phyloP scores from a whole-genome alignment of 2,113 vertebrate genomes.

The Alaudala cheleensis region DNA sequence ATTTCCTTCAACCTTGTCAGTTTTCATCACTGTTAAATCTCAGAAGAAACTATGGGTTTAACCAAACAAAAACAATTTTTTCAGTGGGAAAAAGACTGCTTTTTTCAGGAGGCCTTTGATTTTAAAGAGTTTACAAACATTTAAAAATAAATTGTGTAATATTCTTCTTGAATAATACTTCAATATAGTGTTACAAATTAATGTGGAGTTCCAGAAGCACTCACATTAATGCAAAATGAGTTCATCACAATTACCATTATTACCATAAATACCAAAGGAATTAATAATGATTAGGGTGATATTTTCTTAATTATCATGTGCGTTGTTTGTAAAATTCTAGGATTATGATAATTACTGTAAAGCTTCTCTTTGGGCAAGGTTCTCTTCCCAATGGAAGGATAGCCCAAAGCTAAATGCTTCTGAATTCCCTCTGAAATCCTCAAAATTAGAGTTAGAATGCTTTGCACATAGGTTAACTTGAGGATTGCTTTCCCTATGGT shows the following conservation, averaged over 20 bases:
- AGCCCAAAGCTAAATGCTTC: background rate
- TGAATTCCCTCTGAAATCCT: background rate
- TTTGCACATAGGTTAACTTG: background rate
- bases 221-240: constrained; percentile 15
- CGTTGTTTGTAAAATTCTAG: constrained; percentile 34
- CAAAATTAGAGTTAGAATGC: background rate
- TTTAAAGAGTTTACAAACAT: background rate
- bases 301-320: constrained; percentile 35
- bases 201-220: background rate
- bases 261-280: constrained; percentile 55
- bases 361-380: background rate
- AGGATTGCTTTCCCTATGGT: background rate
- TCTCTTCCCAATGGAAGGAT: background rate
- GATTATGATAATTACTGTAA: background rate
- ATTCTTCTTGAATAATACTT: background rate
- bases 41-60: background rate
- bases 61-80: background rate
- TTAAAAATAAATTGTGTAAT: background rate
- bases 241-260: constrained; percentile 51
- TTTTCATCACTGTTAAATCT: constrained; percentile 44
- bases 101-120: background rate
- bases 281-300: constrained; percentile 27
- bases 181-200: background rate
- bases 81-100: background rate
- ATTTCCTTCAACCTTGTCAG: constrained; percentile 42